Evolutionary conservation across 2,888 invertebrate species (phyloP).

Genomic region (Muscina levida): DNA sequence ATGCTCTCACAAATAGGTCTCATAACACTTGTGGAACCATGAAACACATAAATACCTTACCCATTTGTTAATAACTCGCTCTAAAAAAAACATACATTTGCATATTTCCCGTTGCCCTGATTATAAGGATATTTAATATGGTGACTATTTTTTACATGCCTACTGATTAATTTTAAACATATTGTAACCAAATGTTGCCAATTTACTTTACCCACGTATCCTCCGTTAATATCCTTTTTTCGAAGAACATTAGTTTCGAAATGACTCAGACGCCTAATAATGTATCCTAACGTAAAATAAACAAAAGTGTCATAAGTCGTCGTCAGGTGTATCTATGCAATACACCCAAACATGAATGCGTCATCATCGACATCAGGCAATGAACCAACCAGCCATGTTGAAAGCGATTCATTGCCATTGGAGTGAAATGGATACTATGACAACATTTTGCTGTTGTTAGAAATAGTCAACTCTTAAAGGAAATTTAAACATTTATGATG

Average conservation of each 20-base stretch:
- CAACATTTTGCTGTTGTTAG: slow-evolving; percentile 33
- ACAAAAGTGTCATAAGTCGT: neutral
- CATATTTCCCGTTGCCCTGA: too few species aligned
- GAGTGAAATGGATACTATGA: slow-evolving; percentile 31
- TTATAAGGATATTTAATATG: too few species aligned
- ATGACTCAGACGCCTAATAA: slow-evolving; percentile 40
- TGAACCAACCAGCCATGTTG: slow-evolving; percentile 34
- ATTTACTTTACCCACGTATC: too few species aligned
- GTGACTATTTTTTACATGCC: too few species aligned
- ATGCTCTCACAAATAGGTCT: too few species aligned
- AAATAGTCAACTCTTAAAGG: slow-evolving; percentile 53
- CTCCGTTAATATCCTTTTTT: slow-evolving; percentile 30
- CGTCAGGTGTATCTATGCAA: slow-evolving; percentile 8
- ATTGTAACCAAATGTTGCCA: too few species aligned
- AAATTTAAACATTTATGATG: slow-evolving; percentile 37
- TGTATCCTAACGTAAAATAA: neutral
- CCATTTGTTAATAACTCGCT: too few species aligned
- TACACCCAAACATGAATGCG: slow-evolving; percentile 40
- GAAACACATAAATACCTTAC: too few species aligned
- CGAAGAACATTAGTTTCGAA: neutral
- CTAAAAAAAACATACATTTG: too few species aligned
- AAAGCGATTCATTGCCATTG: slow-evolving; percentile 26
- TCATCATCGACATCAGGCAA: slow-evolving; percentile 41
- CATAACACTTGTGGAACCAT: too few species aligned
- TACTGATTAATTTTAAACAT: too few species aligned